phyloP scores from a whole-genome alignment of 2,797 vertebrate species.

The Anas capensis region DNA sequence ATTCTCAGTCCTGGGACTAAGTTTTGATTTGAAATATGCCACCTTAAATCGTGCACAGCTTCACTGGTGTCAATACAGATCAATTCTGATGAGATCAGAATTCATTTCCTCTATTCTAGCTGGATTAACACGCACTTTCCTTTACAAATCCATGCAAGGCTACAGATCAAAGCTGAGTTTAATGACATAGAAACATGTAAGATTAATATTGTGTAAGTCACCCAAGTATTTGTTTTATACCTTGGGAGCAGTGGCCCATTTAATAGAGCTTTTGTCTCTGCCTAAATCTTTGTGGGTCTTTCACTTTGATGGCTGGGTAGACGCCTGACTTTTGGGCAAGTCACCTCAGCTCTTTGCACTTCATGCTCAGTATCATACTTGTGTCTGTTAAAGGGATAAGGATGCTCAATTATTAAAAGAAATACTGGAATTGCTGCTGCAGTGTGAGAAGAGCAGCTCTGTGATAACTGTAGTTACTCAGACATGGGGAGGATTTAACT shows the following conservation, averaged over 20 bases:
- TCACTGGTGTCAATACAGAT: neutral
- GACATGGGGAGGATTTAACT: neutral
- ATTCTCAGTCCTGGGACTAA: neutral
- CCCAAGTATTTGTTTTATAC: neutral
- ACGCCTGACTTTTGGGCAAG: neutral
- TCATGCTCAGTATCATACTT: neutral
- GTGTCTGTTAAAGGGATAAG: neutral
- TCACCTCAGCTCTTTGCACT: neutral
- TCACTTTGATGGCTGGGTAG: neutral
- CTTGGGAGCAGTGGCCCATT: neutral
- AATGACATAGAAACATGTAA: neutral
- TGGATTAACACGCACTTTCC: neutral
- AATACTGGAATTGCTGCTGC: neutral
- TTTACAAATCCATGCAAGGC: neutral
- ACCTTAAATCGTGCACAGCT: neutral
- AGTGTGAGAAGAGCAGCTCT: neutral
- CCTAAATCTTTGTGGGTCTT: neutral
- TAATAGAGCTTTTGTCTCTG: neutral
- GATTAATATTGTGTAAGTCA: neutral
- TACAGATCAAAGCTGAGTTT: slow-evolving; percentile 26
- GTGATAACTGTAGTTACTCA: neutral
- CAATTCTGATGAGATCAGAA: neutral
- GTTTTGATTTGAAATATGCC: neutral
- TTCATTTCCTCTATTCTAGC: neutral
- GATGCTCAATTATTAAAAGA: neutral